These are phyloP conservation scores for Linnaemya vulpina DNA, from an alignment of 2,888 invertebrate genomes.

Conservation along the genomic window DNA sequence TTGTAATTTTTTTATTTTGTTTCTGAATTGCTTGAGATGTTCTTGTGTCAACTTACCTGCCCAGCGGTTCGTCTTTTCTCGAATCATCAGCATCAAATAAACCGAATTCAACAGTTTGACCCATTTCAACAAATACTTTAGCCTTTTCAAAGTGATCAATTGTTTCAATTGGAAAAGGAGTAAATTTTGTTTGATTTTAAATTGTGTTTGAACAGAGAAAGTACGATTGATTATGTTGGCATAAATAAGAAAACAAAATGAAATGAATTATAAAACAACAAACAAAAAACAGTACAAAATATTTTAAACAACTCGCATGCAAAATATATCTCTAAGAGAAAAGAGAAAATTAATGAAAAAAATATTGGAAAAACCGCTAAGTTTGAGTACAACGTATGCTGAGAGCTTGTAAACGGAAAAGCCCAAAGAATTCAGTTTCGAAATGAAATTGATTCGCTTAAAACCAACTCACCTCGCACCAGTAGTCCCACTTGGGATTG, in stretches of 20 bases:
- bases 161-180: conserved; percentile 42
- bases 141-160: conserved; percentile 77
- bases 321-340: background rate
- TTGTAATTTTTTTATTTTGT: background rate
- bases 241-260: conserved; percentile 28
- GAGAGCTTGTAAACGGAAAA: conserved; percentile 32
- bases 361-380: conserved; percentile 30
- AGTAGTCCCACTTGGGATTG: conserved; percentile 98
- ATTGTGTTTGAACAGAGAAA: conserved; percentile 31
- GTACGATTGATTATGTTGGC: conserved; percentile 5
- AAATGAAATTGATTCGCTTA: background rate
- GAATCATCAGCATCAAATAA: conserved; percentile 96
- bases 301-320: background rate
- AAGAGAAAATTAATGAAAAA: no score
- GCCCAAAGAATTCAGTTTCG: conserved; percentile 24
- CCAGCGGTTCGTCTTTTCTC: conserved; percentile 94
- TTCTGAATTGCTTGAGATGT: no score
- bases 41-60: conserved; percentile 87
- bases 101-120: conserved; percentile 85
- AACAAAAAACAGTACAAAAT: background rate
- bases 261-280: conserved; percentile 47
- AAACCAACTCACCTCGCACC: conserved; percentile 89
- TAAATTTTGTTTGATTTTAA: conserved; percentile 58
- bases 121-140: conserved; percentile 82
- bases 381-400: conserved; percentile 29